phyloP scores from a whole-genome alignment of 1,140 invertebrate species.

The Ylistrum balloti region DNA sequence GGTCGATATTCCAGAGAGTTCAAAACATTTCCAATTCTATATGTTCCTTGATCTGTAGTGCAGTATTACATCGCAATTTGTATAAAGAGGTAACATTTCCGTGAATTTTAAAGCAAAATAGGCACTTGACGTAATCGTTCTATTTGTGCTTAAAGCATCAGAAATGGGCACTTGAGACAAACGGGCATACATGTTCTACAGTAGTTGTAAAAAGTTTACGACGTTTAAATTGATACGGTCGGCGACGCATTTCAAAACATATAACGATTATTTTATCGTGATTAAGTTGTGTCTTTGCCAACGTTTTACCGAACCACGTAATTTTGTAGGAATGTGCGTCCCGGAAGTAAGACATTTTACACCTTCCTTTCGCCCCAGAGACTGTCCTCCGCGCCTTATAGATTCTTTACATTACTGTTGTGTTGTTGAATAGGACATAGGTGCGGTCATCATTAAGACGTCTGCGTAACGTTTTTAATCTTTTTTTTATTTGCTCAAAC shows the following conservation, averaged over 20 bases:
- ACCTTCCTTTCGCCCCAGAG: neutral
- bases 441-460: too few species aligned
- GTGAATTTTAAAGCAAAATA: conserved; percentile 8
- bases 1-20: conserved; percentile 22
- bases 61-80: conserved; percentile 12
- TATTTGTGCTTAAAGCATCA: conserved; percentile 2
- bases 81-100: conserved; percentile 11
- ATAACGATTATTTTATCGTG: conserved; percentile 20
- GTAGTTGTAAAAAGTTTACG: neutral
- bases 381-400: neutral
- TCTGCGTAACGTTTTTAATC: too few species aligned
- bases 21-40: neutral
- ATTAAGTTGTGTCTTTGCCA: neutral
- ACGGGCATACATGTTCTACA: neutral
- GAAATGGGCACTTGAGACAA: conserved; percentile 6
- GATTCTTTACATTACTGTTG: too few species aligned
- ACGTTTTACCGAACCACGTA: neutral
- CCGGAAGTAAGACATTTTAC: neutral
- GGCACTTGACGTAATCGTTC: neutral
- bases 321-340: neutral
- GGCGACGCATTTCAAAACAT: neutral
- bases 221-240: conserved; percentile 29
- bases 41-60: neutral
- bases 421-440: too few species aligned
- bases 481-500: too few species aligned